Evolutionary conservation across 2,888 invertebrate genomes (phyloP), one percentile per base, ranked within the genome.

Genomic region (Polylopha cassiicola): DNA sequence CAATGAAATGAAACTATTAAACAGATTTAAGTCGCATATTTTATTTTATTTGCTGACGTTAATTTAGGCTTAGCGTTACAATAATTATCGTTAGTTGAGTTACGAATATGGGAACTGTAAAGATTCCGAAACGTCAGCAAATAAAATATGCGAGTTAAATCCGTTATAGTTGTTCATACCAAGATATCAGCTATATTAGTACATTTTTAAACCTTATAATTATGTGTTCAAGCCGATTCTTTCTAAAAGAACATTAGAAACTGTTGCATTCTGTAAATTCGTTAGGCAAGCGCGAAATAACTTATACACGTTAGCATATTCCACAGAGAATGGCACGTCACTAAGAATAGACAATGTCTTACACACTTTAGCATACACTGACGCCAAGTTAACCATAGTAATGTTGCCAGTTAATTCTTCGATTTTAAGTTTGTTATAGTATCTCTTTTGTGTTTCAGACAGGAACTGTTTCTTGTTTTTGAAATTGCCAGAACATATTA

Each of bases 321-420:
- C 52, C 6, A 34, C 13, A 0, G 56, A 48, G 18, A 46, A 48
- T 2, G 49, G 50, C 11, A 48, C 37, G 27, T 47, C 30, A 3
- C 18, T 29, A 2, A 58, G 24, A 0, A 44, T 20, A 0, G 44
- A 37, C 3, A 51, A 15, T 0, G 36, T 27, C 28, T 22, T 45
- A 9, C 50, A 44, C 3, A 41, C 3, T 13, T 38, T 39, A 4
- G 15, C 14, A 22, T 39, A 53, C 14, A 26, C n/a, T 8, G 5
- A 9, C 9, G 31, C 10, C 3, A 42, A 6, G 6, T 18, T 42
- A n/a, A n/a, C n/a, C n/a, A n/a, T n/a, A n/a, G n/a, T n/a, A 0
- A 1, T 4, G 14, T 17, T 17, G 8, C 34, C 17, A 9, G 18
- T 24, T 9, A 29, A n/a, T 1, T 27, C 27, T 4, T 14, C 6